Evolutionary conservation across 1,140 invertebrate genomes (phyloP), one percentile per base, ranked within the genome.

Genomic region (Drosophila subobscura): DNA sequence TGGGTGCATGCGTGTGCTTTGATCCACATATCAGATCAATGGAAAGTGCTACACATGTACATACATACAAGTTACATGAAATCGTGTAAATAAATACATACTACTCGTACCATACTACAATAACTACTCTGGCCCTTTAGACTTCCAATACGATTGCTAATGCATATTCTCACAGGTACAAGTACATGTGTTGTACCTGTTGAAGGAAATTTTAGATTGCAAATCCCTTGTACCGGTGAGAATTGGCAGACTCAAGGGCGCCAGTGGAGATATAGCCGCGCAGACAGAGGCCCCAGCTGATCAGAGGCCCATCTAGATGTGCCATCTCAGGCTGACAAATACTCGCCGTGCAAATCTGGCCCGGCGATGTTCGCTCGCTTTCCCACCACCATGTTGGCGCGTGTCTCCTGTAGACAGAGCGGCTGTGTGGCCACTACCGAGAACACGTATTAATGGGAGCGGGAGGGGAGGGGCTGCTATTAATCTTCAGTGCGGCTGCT

Each of bases 151-250:
- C 16, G 16, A 20, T 20, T 20, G 16, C 16, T 20, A 1, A 20
- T 20, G 16, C 16, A 20, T 20, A 20, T 20, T 20, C 16, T 20
- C 16, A 20, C 16, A 20, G 16, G 16, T 20, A 20, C 16, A 20
- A 20, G 37, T 33, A 27, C n/a, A 33, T 14, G 27, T 42, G 16
- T 40, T 23, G 14, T 59, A 22, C n/a, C n/a, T n/a, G n/a, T n/a
- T n/a, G n/a, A n/a, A n/a, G n/a, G n/a, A n/a, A n/a, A 1, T 20
- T 0, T 20, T 20, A 20, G 16, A 20, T 20, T 20, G 16, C 16
- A 20, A 20, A 96, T 84, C 79, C 95, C 94, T 60, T 92, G 91
- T 0, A 94, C 93, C 33, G 16, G 16, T 94, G 93, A 42, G 91
- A 91, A 29, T 92, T 92, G 12, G 90, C 91, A 0, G 91, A 91